Conservation (phyloP, 2,113 vertebrate species). For the Colius striatus region DNA sequence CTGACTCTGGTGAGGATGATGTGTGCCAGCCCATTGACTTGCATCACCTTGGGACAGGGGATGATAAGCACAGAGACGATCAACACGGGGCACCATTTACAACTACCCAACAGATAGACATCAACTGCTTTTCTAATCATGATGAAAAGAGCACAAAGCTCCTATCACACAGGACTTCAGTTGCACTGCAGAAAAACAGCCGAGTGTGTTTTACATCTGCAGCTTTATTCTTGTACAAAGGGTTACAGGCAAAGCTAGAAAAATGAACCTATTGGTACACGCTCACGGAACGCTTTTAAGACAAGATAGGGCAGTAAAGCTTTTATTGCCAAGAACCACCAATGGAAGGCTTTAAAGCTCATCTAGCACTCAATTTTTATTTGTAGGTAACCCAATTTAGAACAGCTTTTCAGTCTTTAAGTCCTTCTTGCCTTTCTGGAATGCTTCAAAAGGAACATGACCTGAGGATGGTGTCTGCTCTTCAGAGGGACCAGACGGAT, state of each 20-base stretch:
- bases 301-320: constrained; percentile 1
- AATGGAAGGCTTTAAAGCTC: not conserved
- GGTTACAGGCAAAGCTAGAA: constrained; percentile 44
- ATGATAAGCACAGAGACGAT: not conserved
- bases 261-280: not conserved
- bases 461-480: constrained; percentile 34
- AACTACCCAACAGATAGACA: not conserved
- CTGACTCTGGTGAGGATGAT: fast-evolving
- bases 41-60: not conserved
- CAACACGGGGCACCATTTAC: not conserved
- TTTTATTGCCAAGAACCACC: constrained; percentile 33
- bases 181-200: not conserved
- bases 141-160: not conserved
- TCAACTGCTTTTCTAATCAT: not conserved
- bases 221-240: constrained; percentile 45
- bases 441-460: constrained; percentile 46
- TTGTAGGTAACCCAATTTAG: constrained; percentile 18
- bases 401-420: constrained; percentile 22
- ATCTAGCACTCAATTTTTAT: constrained; percentile 1
- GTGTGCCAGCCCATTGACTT: not conserved
- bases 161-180: not conserved
- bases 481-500: not conserved
- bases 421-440: not conserved
- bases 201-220: not conserved
- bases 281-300: not conserved